Evolutionary conservation across 1,140 invertebrate species (phyloP), one percentile per base, ranked within the genome.

Genomic region (Maniola jurtina): DNA sequence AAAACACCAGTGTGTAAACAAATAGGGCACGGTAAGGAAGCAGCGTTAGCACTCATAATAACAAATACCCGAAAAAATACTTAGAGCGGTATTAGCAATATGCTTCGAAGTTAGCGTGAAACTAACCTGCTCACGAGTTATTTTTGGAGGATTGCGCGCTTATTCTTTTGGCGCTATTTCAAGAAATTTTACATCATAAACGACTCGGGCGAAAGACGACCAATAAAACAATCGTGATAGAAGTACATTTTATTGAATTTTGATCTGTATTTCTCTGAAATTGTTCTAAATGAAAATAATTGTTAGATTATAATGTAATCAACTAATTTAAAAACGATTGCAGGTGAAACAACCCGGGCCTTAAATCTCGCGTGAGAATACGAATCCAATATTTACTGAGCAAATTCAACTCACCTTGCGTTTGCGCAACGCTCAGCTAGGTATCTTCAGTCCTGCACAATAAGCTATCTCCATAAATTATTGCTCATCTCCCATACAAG

Each of bases 1-100:
- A 96, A 96, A 78, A 94, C 93, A 64, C 88, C 84, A 70, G 94
- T 93, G 77, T 95, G 93, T 50, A 93, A 92, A 88, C 95, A 96
- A 73, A 96, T 86, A 14, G 96, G 95, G 89, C 95, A 96, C 15
- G 94, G 91, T 65, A 96, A 88, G 15, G 93, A 91, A 72, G 93
- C 92, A 78, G 93, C 93, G 81, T 94, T 73, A 66, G 77, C 86
- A 86, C 86, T 89, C 88, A 89, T 90, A 61, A 64, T 54, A 36
- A 59, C 64, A 36, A 66, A 55, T 42, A 48, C 34, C 38, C 42
- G 47, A 61, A 66, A 58, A 66, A 15, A 38, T 55, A 34, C 50
- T 33, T 58, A 35, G 56, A 55, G 33, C 48, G 40, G 52, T 69
- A 69, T 61, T 50, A 66, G 64, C 63, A 50, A 40, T 68, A 70